Base-by-base conservation (phyloP, 2,113 vertebrate species). In the Trinectes maculatus region DNA sequence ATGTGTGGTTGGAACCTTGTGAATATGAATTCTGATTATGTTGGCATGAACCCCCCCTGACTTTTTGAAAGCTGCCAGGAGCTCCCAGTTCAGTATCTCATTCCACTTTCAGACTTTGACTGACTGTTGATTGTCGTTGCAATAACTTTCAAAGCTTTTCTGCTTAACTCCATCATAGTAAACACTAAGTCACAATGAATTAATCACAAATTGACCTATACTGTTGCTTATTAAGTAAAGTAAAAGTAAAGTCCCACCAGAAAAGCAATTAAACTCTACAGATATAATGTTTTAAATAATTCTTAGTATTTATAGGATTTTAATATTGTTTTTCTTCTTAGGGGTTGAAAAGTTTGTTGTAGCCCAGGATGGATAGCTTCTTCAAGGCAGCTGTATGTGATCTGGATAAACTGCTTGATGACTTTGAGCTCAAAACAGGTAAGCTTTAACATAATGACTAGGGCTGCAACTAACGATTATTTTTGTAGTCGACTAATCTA, bases 361-460 rank as follows among this genome's bases (percentile, higher is more conserved):
- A 48, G 78, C 66, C 54, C 89, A 96, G 88, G 83, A 99, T 99
- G 98, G 98, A 99, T 78, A 96, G 89, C 92, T 99, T 95, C 84
- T 99, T 99, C 85, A 96, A 95, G 91, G 96, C 98, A 78, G 97
- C 96, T 49, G 95, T 98, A 57, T 95, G 93, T 89, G 96, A 98
- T 85, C 84, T 99, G 89, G 98, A 99, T 92, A 99, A 96, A 79
- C 90, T 99, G 28, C 94, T 99, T 0, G 96, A 99, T 86, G 97
- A 99, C 87, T 98, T 99, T 90, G 98, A 99, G 78, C 93, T 95
- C 79, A 96, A 90, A 55, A 85, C 95, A 91, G 98, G 97, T 99
- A 82, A 85, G 24, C 4, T n/a, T n/a, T 28, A 31, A 31, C 4
- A 31, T 31, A 31, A 31, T 31, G n/a, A n/a, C 3, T 37, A 15